Evolutionary conservation across 2,113 vertebrate genomes (phyloP).

Genomic region (Equus przewalskii): DNA sequence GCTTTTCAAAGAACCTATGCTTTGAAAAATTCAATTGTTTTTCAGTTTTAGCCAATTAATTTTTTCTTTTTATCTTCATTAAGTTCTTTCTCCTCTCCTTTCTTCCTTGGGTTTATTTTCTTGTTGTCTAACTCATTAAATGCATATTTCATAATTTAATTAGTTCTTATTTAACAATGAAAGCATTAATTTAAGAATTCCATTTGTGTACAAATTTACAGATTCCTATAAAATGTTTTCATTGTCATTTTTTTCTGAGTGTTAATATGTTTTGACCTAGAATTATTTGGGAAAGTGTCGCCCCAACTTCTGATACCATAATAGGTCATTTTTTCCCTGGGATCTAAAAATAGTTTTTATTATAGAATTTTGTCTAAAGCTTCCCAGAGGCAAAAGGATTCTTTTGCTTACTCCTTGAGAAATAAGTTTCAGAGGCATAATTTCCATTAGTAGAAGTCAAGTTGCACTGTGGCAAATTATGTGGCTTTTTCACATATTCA

Average conservation of each 20-base stretch:
- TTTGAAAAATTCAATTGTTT: neutral
- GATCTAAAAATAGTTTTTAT: neutral
- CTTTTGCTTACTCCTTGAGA: neutral
- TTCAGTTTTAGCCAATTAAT: neutral
- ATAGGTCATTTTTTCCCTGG: neutral
- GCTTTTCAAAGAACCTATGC: neutral
- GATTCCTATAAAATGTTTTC: neutral
- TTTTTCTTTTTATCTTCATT: neutral
- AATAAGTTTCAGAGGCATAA: neutral
- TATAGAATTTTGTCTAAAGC: neutral
- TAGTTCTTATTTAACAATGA: neutral
- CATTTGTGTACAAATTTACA: neutral
- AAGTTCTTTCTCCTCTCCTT: neutral
- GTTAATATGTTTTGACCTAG: neutral
- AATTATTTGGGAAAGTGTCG: neutral
- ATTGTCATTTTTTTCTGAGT: neutral
- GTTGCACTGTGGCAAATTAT: neutral
- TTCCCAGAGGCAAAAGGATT: neutral
- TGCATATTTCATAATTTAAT: neutral
- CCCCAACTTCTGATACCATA: neutral
- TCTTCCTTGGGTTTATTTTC: neutral
- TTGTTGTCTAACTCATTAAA: neutral
- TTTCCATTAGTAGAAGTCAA: neutral
- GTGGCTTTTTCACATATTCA: neutral
- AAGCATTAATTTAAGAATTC: neutral